Evolutionary conservation across 2,888 invertebrate genomes (phyloP), one percentile per base, ranked within the genome.

Genomic region (Nomada goodeniana): DNA sequence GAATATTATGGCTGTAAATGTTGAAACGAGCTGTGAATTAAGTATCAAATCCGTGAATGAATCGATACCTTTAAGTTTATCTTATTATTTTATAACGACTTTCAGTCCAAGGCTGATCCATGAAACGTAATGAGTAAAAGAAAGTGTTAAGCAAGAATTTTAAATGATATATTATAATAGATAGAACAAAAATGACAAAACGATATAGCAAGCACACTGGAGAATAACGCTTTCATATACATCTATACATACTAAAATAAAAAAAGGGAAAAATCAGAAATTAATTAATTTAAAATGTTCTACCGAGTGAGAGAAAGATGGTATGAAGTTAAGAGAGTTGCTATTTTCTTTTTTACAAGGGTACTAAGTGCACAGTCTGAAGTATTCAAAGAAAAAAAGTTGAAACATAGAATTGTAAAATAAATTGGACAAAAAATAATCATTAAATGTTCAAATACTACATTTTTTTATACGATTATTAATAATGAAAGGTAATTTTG

Each of bases 221-320:
- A 59, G 60, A 63, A 36, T 65, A 77, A 74, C 52, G 60, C 80
- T 81, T 88, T 79, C 55, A 76, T 77, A 88, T 81, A 36, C 36
- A 36, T 36, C 7, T 36, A 36, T 36, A 7, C 36, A 36, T 7
- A 7, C 7, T 36, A 36, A 36, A 36, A 36, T 84, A 83, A 80
- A 74, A 74, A 82, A 79, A 61, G 76, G 55, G 77, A 77, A 26
- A 36, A 72, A 70, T 7, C 7, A 36, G 65, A 64, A 53, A 81
- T 71, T 36, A 70, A 77, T 80, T 80, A 83, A 88, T 80, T 85
- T 86, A 80, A 86, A 85, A 81, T 88, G 86, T 88, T 88, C 86
- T 88, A 86, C 78, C 86, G 85, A 85, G 76, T 71, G 76, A 81
- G 88, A 72, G 76, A 81, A 86, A 72, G 29, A 42, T 71, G 70